A percentile compares a stretch with the other conserved stretches of the same genome.
These are phyloP conservation scores for Diarsia dahlii DNA, from an alignment of 2,888 invertebrate species.

Conservation along the genomic window DNA sequence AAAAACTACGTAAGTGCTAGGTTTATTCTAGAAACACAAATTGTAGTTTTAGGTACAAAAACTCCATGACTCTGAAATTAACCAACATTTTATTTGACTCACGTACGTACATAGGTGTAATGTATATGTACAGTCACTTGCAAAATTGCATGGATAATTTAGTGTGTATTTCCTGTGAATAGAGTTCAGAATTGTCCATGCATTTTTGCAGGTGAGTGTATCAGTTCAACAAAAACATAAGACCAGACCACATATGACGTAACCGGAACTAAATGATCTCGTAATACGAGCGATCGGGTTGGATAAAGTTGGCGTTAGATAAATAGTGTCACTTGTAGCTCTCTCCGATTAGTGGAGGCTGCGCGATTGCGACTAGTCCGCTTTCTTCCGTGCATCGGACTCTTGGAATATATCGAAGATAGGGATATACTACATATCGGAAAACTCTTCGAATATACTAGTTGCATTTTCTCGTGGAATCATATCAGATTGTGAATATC, in stretches of 20 bases:
- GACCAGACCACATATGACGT: slow-evolving; percentile 58
- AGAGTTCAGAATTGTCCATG: too few relatives aligned
- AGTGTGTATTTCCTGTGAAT: too few relatives aligned
- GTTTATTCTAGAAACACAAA: not conserved
- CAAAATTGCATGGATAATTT: too few relatives aligned
- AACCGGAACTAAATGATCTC: slow-evolving; percentile 65
- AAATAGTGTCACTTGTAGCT: slow-evolving; percentile 66
- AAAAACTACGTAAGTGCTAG: not conserved
- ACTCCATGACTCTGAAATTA: slow-evolving; percentile 23
- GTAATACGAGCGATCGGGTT: slow-evolving; percentile 52
- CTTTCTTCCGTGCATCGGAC: slow-evolving; percentile 67
- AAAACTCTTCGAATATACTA: not conserved
- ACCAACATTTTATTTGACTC: slow-evolving; percentile 39
- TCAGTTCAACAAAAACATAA: slow-evolving; percentile 18
- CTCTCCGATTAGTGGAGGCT: slow-evolving; percentile 61
- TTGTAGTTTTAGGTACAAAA: not conserved
- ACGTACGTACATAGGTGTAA: slow-evolving; percentile 22
- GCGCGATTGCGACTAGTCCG: slow-evolving; percentile 58
- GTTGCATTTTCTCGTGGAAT: not conserved
- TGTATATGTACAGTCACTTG: not conserved
- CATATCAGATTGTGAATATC: not conserved
- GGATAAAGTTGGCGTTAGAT: slow-evolving; percentile 58
- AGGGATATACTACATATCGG: not conserved
- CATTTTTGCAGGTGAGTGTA: not conserved
- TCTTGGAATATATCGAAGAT: slow-evolving; percentile 18